Base-by-base conservation (phyloP, 2,888 invertebrate species). In the Notocelia uddmanniana region DNA sequence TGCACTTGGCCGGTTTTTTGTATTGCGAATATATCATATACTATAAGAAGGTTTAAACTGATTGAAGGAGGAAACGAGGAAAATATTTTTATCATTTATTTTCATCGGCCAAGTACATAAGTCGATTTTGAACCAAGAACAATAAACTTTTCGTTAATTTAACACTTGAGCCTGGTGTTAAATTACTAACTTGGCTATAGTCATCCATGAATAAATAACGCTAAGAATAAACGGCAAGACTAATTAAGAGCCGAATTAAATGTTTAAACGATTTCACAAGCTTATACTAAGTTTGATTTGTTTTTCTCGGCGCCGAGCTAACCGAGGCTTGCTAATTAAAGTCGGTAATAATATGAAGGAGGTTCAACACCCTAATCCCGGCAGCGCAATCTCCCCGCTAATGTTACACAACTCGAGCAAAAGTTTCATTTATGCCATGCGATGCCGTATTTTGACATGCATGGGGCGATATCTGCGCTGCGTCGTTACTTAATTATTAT, bases 301-400 rank as follows among this genome's bases (percentile, higher is more conserved):
- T 73, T 73, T 73, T 73, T 60, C 69, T 60, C 63, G 37, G 50
- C 55, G 57, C 59, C 26, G 45, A 69, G 73, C 66, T 69, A 69
- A 73, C 73, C 66, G 69, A 69, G 73, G 69, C 70, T 66, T 67
- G 63, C 73, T 73, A 73, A 73, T 73, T 73, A 73, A 69, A 73
- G 70, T 60, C 70, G 50, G 74, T 74, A 74, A 74, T 74, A 74
- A 74, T 74, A 71, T 74, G 67, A 72, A 62, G 60, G 68, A 70
- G 73, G 71, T 74, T 74, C 63, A 74, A 68, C 74, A 67, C 74
- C 70, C 74, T 58, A 52, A 68, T 57, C 57, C 68, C 70, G 26
- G 18, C 37, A 66, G 31, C 41, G 45, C 59, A n/a, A 60, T 62
- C 62, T 57, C 55, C 59, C 48, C 23, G 60, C 67, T 63, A 71